Conservation (phyloP, 2,797 vertebrate species). For the Sebastes dallii region DNA sequence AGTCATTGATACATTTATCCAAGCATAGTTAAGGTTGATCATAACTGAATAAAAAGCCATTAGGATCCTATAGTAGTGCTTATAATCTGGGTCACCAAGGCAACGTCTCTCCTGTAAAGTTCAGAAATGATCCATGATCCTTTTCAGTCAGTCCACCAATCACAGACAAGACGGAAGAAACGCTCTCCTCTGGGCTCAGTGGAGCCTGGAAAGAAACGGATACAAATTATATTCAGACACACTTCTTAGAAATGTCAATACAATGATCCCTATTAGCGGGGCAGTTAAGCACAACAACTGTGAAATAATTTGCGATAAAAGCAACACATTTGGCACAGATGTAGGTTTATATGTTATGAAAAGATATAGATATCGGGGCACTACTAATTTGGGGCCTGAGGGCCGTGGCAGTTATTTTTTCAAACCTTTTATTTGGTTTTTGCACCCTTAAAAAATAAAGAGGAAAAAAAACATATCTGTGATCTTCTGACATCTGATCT, state of each 20-base stretch:
- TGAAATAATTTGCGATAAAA: no score
- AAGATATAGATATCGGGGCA: no score
- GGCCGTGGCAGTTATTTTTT: no score
- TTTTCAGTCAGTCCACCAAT: conserved; percentile 81
- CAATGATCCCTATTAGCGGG: neutral
- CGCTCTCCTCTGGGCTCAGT: conserved; percentile 79
- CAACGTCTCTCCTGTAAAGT: conserved; percentile 78
- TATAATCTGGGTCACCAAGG: conserved; percentile 75
- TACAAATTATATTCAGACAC: neutral
- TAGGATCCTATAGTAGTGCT: neutral
- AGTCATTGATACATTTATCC: neutral
- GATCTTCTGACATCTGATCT: no score
- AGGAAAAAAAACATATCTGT: no score
- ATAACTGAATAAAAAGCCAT: neutral
- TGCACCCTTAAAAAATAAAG: no score
- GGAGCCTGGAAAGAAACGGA: conserved; percentile 68
- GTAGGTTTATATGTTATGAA: no score
- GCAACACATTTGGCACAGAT: no score
- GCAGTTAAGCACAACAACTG: no score
- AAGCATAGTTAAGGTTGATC: neutral
- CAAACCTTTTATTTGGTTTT: no score
- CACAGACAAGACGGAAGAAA: conserved; percentile 76
- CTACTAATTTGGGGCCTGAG: no score
- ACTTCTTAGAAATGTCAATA: neutral
- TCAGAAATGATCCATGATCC: conserved; percentile 82